phyloP scores from a whole-genome alignment of 1,140 invertebrate species.

The Drosophila nigrodunni region DNA sequence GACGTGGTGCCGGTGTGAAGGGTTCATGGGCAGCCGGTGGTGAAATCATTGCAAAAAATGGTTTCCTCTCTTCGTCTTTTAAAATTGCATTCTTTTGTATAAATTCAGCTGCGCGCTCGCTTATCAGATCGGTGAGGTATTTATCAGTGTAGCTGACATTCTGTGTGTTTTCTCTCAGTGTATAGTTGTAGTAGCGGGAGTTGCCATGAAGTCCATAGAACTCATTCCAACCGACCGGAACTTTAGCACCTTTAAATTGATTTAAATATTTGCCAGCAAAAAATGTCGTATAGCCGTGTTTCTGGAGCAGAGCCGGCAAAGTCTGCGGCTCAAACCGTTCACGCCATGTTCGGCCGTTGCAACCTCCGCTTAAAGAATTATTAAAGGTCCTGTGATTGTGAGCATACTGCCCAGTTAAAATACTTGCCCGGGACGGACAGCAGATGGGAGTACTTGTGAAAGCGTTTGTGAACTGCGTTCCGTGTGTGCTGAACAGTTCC shows the following conservation, averaged over 20 bases:
- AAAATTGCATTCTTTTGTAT: constrained; percentile 71
- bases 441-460: constrained; percentile 93
- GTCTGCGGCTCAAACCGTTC: constrained; percentile 87
- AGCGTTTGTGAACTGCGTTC: constrained; percentile 90
- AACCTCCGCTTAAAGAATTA: constrained; percentile 92
- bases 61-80: constrained; percentile 58
- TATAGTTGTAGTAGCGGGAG: constrained; percentile 95
- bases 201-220: constrained; percentile 93
- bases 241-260: constrained; percentile 89
- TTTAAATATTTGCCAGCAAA: constrained; percentile 96
- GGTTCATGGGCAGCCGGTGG: constrained; percentile 94
- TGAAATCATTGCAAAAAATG: constrained; percentile 93
- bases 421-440: constrained; percentile 94
- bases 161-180: constrained; percentile 92
- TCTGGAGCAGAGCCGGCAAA: constrained; percentile 88
- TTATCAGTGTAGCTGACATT: constrained; percentile 86
- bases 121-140: constrained; percentile 94
- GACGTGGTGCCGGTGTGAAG: constrained; percentile 91
- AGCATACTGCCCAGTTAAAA: constrained; percentile 93
- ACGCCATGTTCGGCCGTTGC: constrained; percentile 90
- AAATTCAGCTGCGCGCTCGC: constrained; percentile 87
- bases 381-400: constrained; percentile 93
- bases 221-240: constrained; percentile 93
- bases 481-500: constrained; percentile 87
- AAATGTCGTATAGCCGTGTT: constrained; percentile 90